Base-by-base conservation (phyloP, 1,140 invertebrate species). In the Diabrotica virgifera region DNA sequence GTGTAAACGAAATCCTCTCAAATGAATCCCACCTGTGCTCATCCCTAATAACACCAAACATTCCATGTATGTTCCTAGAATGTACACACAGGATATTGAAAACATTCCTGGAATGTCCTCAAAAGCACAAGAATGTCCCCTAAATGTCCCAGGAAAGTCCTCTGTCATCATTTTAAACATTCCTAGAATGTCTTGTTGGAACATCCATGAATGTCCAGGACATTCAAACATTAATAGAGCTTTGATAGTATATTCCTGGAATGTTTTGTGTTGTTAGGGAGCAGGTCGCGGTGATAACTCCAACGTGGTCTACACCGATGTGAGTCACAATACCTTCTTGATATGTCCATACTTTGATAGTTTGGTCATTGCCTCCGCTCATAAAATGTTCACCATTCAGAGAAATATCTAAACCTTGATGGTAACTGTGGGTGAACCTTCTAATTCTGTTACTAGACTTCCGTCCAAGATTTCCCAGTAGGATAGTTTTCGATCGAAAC, bases 381-480 rank as follows among this genome's bases (percentile, higher is more conserved):
- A 93, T 87, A 78, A 96, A 92, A 59, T 85, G 82, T 60, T 85
- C 82, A 0, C 92, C 92, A 72, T 90, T 86, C 0, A 78, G 63
- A 51, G 88, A 87, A 7, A 95, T 88, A 67, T 93, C 87, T 5
- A 96, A 8, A 88, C 86, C 75, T 95, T 96, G 0, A 97, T 83
- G 0, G 90, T 86, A 5, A 89, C 92, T 6, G 85, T 85, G 61
- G 84, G 85, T 0, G 93, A 94, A 5, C 90, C 94, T 76, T 95
- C 93, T 3, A 96, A 69, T 80, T 93, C 90, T 51, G 92, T 80
- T 9, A 93, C 87, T 8, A 89, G 79, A 59, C 87, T 86, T 0
- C 91, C 91, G 78, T 92, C 91, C 63, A 86, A 84, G 0, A 85
- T 86, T 80, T 96, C 94, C 93, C 93, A 97, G 77, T 95, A 97